A percentile compares a stretch with the other conserved stretches of the same genome.
Conservation (phyloP, 2,888 invertebrate genomes). For the Dolichomitus sp. region DNA sequence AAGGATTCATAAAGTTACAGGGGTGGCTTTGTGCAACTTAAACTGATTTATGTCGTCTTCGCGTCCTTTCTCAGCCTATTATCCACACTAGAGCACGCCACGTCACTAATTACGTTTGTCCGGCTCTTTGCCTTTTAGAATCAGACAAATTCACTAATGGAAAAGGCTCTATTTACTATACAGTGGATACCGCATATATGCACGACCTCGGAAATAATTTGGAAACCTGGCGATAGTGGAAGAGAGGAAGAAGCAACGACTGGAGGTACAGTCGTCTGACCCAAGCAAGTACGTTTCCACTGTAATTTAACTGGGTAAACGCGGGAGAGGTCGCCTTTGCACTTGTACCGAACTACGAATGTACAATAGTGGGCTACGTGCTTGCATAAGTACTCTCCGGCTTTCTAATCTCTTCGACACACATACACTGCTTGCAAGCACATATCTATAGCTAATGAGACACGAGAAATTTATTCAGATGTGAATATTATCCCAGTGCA, state of each 20-base stretch:
- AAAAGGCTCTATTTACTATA: constrained; percentile 54
- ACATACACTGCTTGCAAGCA: constrained; percentile 9
- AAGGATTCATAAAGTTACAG: constrained; percentile 67
- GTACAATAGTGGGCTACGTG: constrained; percentile 40
- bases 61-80: constrained; percentile 11
- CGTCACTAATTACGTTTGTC: constrained; percentile 75
- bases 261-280: constrained; percentile 57
- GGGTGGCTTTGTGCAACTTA: constrained; percentile 11
- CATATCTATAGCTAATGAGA: constrained; percentile 26
- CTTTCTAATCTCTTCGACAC: constrained; percentile 61
- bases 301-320: constrained; percentile 53
- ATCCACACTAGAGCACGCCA: constrained; percentile 31
- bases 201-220: constrained; percentile 38
- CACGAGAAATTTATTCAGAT: constrained; percentile 38
- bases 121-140: constrained; percentile 58
- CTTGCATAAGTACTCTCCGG: constrained; percentile 35
- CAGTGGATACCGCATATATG: constrained; percentile 18
- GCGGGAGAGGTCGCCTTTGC: constrained; percentile 33
- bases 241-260: constrained; percentile 8
- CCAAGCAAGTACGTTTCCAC: constrained; percentile 58
- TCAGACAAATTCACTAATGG: constrained; percentile 72
- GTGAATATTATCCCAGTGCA: constrained; percentile 29
- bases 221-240: neutral
- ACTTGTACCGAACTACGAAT: constrained; percentile 28
- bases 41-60: constrained; percentile 1